Base-by-base conservation (phyloP, 2,113 vertebrate genomes). In the Morone chrysops region DNA sequence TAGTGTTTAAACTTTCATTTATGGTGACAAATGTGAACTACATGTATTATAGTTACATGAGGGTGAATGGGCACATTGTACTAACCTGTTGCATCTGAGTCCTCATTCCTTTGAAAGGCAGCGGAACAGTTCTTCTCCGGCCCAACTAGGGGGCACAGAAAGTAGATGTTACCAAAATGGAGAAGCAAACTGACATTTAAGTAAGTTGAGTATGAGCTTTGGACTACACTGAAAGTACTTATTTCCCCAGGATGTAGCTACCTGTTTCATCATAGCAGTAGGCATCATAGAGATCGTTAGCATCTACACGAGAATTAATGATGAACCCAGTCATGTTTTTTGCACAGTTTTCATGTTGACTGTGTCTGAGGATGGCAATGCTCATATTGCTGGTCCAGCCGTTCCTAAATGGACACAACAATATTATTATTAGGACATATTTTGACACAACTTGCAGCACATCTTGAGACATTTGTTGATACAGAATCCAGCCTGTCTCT, bases 211-310 rank as follows among this genome's bases (percentile, higher is more conserved):
- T 41, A 4, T n/a, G 17, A 66, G 16, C 0, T 10, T 48, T 70
- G 18, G 0, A 56, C 31, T 31, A 41, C 25, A 20, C 50, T 41
- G 50, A 71, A 45, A 80, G 2, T 25, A 18, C 11, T 60, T 20
- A 13, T 45, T 57, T 66, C 11, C 25, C 68, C n/a, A 70, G 25
- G 13, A 43, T 43, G 5, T 47, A 66, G 8, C 92, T 94, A 99
- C 98, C 97, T 94, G 92, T 73, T 0, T 74, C 80, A 43, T 99
- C 96, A 90, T 90, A 99, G 90, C 98, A 99, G 68, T 95, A 97
- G 0, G 94, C 95, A 80, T 99, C 98, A 0, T 77, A 96, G 0
- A 0, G 68, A 0, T 85, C 84, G 0, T 85, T 85, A n/a, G 3
- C 0, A 0, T 0, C 3, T 3, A 36, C 8, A 5, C 0, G 3